Base-by-base conservation (phyloP, 2,888 invertebrate species). In the Erebia epiphron region DNA sequence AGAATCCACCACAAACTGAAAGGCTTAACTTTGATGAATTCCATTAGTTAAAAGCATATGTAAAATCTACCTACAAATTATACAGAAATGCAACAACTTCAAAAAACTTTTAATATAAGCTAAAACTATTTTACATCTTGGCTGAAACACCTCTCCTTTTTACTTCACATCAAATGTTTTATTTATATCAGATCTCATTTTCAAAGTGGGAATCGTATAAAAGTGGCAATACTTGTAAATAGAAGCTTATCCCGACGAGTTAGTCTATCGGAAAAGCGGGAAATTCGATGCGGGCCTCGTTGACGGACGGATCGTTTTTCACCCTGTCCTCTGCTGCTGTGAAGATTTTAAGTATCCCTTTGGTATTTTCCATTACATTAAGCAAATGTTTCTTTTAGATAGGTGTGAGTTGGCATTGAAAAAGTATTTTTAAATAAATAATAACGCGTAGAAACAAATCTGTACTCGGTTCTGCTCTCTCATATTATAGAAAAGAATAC, bases 221-320 rank as follows among this genome's bases (percentile, higher is more conserved):
- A 70, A 73, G 70, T 70, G 65, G 73, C 70, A 70, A 65, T 64
- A 60, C 63, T 62, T 71, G 69, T 74, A 72, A 74, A 68, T 72
- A 72, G 70, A 66, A 70, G 73, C 72, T 74, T 72, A 68, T 70
- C 69, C 72, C 68, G 65, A 54, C 61, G 16, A 66, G 72, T 71
- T 69, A 74, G 72, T 72, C 63, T 72, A 72, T 68, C 65, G 72
- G 72, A 72, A 72, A 74, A 74, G 72, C 68, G 69, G 69, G 71
- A 71, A 74, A 74, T 74, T 58, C 69, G 72, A 74, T 65, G 65
- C 71, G 66, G 68, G 69, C 68, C 70, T 54, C 68, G 72, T 70
- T 72, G 74, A 70, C 68, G 72, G 74, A 74, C 72, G 70, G 72
- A 68, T 74, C 74, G 72, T 74, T 72, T 74, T 72, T 72, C 72